Evolutionary conservation across 2,113 vertebrate species (phyloP), one percentile per base, ranked within the genome.

Genomic region (Oxyruncus cristatus): DNA sequence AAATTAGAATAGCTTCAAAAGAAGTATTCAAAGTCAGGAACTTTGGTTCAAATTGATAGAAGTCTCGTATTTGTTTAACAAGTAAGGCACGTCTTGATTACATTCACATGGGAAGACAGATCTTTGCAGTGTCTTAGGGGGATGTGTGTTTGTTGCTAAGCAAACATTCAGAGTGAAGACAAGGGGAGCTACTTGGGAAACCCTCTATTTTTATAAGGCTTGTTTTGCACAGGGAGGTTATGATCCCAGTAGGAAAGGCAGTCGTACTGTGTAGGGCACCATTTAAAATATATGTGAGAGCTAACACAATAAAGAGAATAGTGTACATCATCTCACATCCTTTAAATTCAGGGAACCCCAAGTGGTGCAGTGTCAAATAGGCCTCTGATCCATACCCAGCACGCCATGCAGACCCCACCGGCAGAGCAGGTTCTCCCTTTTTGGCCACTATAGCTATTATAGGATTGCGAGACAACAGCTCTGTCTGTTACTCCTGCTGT

Each of bases 381-480:
- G 30, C 59, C 32, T 65, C 50, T n/a, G 49, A 32, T n/a, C 18
- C 39, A 33, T 28, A 19, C 22, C 5, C 27, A 84, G 22, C 22
- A 23, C 0, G 1, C 16, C 39, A 14, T 11, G 37, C 42, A 62
- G 52, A 42, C 5, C 7, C 21, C 4, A 5, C 12, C 33, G 42
- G 27, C 6, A 22, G 49, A 49, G 33, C 3, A 46, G 42, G 16
- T 58, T 52, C 53, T 88, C 49, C 32, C 16, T 32, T 53, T 49
- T 61, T 80, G 61, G 53, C 41, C 4, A 16, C 24, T 79, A 18
- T 14, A 61, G 44, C 39, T 30, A 8, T 53, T 49, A 7, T 5
- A 73, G 33, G n/a, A 73, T 27, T 67, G 26, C 24, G 49, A 33
- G 53, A 67, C 84, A 41, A 79, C 42, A 22, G 19, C 11, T 41